Percentiles rank a stretch among this genome's conserved stretches.
phyloP scores from a whole-genome alignment of 1,140 invertebrate species.

The Formica selysi region DNA sequence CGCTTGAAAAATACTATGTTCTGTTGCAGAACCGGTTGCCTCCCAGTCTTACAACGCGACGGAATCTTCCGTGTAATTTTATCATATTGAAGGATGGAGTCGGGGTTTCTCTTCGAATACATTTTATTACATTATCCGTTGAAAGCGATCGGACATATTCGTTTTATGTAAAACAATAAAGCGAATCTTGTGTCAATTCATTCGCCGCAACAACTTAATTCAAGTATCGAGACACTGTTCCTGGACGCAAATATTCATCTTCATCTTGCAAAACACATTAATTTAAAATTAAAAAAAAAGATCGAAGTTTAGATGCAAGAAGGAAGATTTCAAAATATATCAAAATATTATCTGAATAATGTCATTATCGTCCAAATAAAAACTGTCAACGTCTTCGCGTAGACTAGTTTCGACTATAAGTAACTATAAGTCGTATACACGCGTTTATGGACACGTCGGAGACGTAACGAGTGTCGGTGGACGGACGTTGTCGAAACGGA shows the following conservation, averaged over 20 bases:
- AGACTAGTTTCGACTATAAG: not conserved
- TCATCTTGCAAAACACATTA: not conserved
- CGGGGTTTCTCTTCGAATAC: not conserved
- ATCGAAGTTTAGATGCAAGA: too few species aligned
- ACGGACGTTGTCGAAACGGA: conserved; percentile 44
- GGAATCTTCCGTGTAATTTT: conserved; percentile 9
- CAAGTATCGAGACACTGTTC: not conserved
- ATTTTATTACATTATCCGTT: not conserved
- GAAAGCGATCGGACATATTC: not conserved
- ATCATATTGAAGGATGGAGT: conserved; percentile 7
- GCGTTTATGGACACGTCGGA: conserved; percentile 17
- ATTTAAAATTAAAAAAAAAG: not conserved
- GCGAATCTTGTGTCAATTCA: not conserved
- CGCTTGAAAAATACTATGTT: conserved; percentile 11
- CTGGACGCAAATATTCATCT: not conserved
- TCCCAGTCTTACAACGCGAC: not conserved
- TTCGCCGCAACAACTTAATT: not conserved
- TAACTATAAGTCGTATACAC: not conserved
- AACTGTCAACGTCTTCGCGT: not conserved
- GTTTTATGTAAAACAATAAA: not conserved
- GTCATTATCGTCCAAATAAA: not conserved
- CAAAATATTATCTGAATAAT: not conserved
- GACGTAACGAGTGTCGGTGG: conserved; percentile 12
- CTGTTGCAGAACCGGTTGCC: conserved; percentile 21
- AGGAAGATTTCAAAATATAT: not conserved